Conservation (phyloP, 2,113 vertebrate species). For the Hucho hucho region DNA sequence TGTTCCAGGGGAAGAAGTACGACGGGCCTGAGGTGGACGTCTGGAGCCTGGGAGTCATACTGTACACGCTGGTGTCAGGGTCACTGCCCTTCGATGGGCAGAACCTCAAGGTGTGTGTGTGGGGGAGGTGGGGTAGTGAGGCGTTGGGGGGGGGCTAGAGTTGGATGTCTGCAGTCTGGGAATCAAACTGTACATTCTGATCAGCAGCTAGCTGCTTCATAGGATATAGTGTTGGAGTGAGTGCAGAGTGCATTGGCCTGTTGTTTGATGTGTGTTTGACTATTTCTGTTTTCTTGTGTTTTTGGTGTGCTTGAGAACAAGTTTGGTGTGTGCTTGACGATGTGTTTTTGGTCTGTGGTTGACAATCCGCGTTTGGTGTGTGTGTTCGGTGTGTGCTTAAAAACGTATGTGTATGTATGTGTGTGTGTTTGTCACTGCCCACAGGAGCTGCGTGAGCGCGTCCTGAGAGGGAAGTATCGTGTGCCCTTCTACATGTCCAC, state of each 20-base stretch:
- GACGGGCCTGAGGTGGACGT: slow-evolving; percentile 91
- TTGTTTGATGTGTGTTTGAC: background rate
- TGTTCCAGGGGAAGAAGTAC: slow-evolving; percentile 95
- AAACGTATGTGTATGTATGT: slow-evolving; percentile 5
- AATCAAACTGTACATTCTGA: too few relatives aligned
- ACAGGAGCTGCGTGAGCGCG: slow-evolving; percentile 91
- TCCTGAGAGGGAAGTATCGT: slow-evolving; percentile 92
- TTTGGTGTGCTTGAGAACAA: background rate
- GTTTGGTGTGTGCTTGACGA: background rate
- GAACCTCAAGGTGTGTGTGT: slow-evolving; percentile 86
- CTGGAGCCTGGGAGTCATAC: slow-evolving; percentile 92
- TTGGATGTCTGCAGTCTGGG: too few relatives aligned
- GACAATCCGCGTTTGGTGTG: background rate
- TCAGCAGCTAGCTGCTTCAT: too few relatives aligned
- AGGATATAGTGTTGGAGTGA: too few relatives aligned
- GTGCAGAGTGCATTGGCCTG: background rate
- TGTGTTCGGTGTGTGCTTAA: background rate
- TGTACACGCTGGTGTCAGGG: slow-evolving; percentile 92
- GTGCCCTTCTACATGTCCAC: slow-evolving; percentile 98
- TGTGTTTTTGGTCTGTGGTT: background rate
- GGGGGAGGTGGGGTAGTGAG: background rate
- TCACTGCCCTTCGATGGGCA: slow-evolving; percentile 93
- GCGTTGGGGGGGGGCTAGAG: background rate
- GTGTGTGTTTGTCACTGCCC: background rate
- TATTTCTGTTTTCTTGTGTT: background rate